These are phyloP conservation scores for Aricia artaxerxes DNA, from an alignment of 2,888 invertebrate species.

Conservation along the genomic window DNA sequence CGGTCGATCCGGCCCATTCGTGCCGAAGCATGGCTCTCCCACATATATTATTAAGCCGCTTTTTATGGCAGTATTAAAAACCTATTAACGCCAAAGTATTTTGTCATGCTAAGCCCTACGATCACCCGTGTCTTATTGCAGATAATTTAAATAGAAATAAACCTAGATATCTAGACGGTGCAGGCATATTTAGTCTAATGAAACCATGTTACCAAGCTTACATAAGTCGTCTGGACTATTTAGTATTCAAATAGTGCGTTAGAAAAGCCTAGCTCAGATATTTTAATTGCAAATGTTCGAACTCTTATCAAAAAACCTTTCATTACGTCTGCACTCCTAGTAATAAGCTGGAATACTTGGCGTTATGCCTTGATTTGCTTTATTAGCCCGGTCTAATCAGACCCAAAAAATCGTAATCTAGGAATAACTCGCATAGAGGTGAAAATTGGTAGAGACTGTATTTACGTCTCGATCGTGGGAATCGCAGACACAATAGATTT, in stretches of 20 bases:
- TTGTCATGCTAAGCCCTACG: not conserved
- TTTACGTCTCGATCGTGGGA: too few relatives aligned
- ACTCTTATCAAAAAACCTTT: conserved; percentile 19
- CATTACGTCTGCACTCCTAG: conserved; percentile 12
- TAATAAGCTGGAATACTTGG: not conserved
- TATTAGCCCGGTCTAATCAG: not conserved
- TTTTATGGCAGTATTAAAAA: not conserved
- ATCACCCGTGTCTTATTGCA: not conserved
- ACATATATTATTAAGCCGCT: too few relatives aligned
- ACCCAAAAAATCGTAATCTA: too few relatives aligned
- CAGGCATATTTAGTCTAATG: not conserved
- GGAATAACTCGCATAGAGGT: too few relatives aligned
- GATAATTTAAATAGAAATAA: not conserved
- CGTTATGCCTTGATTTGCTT: not conserved
- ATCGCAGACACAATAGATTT: too few relatives aligned
- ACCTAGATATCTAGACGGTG: not conserved
- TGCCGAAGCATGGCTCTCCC: too few relatives aligned
- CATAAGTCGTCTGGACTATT: conserved; percentile 21
- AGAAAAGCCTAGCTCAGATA: conserved; percentile 25
- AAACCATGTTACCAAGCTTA: conserved; percentile 6
- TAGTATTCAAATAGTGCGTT: conserved; percentile 20
- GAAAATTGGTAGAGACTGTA: too few relatives aligned
- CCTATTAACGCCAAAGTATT: not conserved
- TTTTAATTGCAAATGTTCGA: conserved; percentile 16
- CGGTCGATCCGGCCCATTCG: too few relatives aligned